These are phyloP conservation scores for Batillaria attramentaria DNA, from an alignment of 1,140 invertebrate genomes.

Conservation along the genomic window DNA sequence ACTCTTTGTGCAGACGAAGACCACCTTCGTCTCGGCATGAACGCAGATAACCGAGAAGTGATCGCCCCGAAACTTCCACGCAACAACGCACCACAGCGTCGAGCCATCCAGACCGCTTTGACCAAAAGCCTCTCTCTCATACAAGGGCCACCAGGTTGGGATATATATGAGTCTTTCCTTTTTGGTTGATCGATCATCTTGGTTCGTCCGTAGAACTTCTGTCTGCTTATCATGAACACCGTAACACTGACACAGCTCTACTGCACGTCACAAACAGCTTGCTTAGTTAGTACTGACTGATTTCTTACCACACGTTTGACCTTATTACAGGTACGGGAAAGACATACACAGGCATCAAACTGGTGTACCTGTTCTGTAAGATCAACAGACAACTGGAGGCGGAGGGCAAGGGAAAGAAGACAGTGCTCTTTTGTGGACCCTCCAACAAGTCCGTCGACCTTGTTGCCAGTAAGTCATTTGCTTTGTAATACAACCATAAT, in stretches of 20 bases:
- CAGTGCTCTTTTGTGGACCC: slow-evolving; percentile 64
- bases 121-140: slow-evolving; percentile 53
- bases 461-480: slow-evolving; percentile 55
- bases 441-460: slow-evolving; percentile 62
- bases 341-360: slow-evolving; percentile 53
- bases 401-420: slow-evolving; percentile 41
- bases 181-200: too few relatives aligned
- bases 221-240: too few relatives aligned
- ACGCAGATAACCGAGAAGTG: slow-evolving; percentile 10
- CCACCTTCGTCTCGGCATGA: neutral
- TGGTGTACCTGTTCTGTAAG: slow-evolving; percentile 51
- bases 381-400: slow-evolving; percentile 47
- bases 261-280: too few relatives aligned
- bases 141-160: slow-evolving; percentile 63
- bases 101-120: slow-evolving; percentile 50
- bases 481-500: too few relatives aligned
- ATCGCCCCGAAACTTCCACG: slow-evolving; percentile 25
- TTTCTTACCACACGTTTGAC: too few relatives aligned
- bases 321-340: slow-evolving; percentile 60
- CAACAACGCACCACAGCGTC: slow-evolving; percentile 46
- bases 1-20: slow-evolving; percentile 1
- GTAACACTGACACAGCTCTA: too few relatives aligned
- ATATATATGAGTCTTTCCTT: neutral
- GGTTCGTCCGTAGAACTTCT: too few relatives aligned
- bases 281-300: too few relatives aligned